Evolutionary conservation across 2,888 invertebrate species (phyloP), one percentile per base, ranked within the genome.

Genomic region (Phorcus lineatus): DNA sequence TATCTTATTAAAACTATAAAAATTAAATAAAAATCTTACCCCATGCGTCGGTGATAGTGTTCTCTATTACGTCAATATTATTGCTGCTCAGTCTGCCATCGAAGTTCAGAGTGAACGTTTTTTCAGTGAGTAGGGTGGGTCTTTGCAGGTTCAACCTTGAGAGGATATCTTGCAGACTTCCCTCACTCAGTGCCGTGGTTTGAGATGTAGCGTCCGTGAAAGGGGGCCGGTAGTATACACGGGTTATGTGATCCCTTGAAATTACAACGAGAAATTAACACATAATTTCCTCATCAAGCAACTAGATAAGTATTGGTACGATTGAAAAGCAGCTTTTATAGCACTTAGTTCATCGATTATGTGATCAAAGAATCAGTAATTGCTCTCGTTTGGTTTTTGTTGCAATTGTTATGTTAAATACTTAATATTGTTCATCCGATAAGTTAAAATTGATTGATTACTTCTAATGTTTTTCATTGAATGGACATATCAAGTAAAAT

Each of bases 201-300:
- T 28, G 4, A 11, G n/a, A 36, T 36, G 28, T 36, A 2, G 70
- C 17, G 31, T 36, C 36, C 19, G 70, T 36, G 28, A 70, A n/a
- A 0, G 28, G 52, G 7, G 80, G 80, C 36, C 47, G 78, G 53
- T 70, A 62, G 74, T 74, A 81, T 16, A 70, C 17, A 24, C 81
- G 74, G 7, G 81, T 81, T 6, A 75, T 67, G 17, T 24, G 31
- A 4, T 31, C 40, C 4, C 81, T 81, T 52, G 13, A 54, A 53
- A 74, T 4, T 24, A 47, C 7, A 62, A 24, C 24, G 2, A 16
- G 24, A 16, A 62, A 28, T 62, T 1, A 24, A 1, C 11, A 62
- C 2, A 24, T 28, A 7, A 62, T 24, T 0, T 24, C 13, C 6
- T 57, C 2, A 57, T 2, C 19, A 24, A 22, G 1, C 47, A 47